Base-by-base conservation (phyloP, 2,113 vertebrate genomes). In the Edolisoma coerulescens region DNA sequence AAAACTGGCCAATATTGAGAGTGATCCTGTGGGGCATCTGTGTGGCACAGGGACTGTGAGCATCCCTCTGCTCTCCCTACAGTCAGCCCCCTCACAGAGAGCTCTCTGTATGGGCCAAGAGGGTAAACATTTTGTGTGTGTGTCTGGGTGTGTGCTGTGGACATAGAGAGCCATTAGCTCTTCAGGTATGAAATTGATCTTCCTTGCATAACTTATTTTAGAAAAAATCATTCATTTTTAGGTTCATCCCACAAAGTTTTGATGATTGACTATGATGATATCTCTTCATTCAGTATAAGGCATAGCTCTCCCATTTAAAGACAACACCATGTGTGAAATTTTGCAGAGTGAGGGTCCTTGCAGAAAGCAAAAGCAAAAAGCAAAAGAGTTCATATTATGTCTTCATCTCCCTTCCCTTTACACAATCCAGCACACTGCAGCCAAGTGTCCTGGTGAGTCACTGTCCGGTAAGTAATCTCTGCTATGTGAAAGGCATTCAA, bases 401-500 rank as follows among this genome's bases (percentile, higher is more conserved):
- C 47, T 78, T 87, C 11, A 10, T 68, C 17, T 87, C 44, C 23
- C 16, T 95, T 90, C 35, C 63, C 23, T 10, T 89, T 90, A 87
- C 56, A 82, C 74, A 86, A 61, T 67, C 23, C 52, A 60, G 16
- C 28, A 64, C 3, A 5, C n/a, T 90, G 41, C 74, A 87, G 53
- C 44, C 82, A 93, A 95, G 16, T 32, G 53, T 61, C 45, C 69
- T 12, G 0, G 3, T 95, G 79, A 93, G 65, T 96, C 81, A 92
- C 63, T 84, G 83, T 77, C 83, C 67, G 84, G 74, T 76, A 81
- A 89, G 85, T 92, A 90, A 82, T 92, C 59, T 89, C 35, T 85
- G 41, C 39, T 78, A 11, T 74, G 41, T 61, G 37, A 84, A 64
- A 91, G 57, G 47, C 73, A 77, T 93, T 82, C 28, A 78, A 89